These are phyloP conservation scores for Cepaea nemoralis DNA, from an alignment of 1,140 invertebrate species.

Conservation along the genomic window DNA sequence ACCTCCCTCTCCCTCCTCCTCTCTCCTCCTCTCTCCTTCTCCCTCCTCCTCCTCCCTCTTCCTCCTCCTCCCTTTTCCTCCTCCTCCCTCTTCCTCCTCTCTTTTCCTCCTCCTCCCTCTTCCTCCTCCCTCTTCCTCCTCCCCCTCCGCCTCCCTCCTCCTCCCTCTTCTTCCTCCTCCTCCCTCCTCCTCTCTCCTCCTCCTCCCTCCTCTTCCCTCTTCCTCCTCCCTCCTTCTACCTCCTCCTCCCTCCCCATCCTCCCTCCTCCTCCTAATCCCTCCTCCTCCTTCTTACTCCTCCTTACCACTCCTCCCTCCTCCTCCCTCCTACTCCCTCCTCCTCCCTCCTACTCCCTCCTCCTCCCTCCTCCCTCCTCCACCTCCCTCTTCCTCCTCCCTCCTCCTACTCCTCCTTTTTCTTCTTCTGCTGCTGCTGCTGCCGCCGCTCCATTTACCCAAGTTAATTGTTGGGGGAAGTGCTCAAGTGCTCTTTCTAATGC, in stretches of 20 bases:
- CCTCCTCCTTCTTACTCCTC: no score
- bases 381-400: no score
- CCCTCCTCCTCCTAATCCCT: no score
- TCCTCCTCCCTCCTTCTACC: neutral
- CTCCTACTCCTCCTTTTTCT: no score
- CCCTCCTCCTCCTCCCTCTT: neutral
- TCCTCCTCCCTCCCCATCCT: neutral
- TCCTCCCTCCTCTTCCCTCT: neutral
- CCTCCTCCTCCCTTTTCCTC: neutral
- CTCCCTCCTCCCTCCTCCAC: neutral
- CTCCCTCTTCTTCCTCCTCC: neutral
- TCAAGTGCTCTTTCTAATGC: no score
- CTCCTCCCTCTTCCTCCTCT: neutral
- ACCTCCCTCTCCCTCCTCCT: neutral
- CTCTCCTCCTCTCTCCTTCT: constrained; percentile 9
- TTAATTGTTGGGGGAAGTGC: no score
- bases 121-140: neutral
- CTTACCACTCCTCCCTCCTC: no score
- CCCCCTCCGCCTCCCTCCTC: no score
- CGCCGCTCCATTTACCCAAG: no score
- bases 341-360: no score
- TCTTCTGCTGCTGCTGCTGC: no score
- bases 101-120: constrained; percentile 3
- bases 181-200: neutral
- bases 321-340: no score